Evolutionary conservation across 2,113 vertebrate species (phyloP), one percentile per base, ranked within the genome.

Genomic region (Monopterus albus): DNA sequence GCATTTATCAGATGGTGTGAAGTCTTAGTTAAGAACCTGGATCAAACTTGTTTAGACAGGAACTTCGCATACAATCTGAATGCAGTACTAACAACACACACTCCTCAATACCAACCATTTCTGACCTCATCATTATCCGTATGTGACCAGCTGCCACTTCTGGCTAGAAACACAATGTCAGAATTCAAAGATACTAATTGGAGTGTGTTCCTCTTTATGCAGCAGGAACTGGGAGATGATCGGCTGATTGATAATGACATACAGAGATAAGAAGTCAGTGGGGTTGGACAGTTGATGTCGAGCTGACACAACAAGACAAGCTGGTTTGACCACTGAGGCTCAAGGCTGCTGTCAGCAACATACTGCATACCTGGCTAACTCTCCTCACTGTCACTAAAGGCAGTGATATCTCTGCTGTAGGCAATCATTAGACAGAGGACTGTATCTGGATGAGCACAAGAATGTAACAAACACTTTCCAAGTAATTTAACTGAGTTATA

Each of bases 401-500:
- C 29, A 23, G 17, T 0, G 43, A 26, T 11, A 33, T 47, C 56
- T 43, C 51, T 26, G 2, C 13, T 23, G 46, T 17, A 42, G 76
- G 69, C 61, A 83, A 81, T 74, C 49, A 81, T 85, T 84, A 63
- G 38, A 75, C 62, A 43, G 8, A 28, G 13, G 29, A 17, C 4
- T 15, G 31, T 3, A 47, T 28, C 43, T 39, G 31, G 35, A 65
- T 14, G 14, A 75, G 21, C 14, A 33, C 17, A 6, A 31, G 15
- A 72, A 65, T 25, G 56, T 57, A 26, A 56, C 6, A 42, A 26
- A 56, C 6, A 42, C 13, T 21, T 38, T 13, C 1, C 12, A 35
- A 51, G 49, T n/a, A 18, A 23, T 26, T n/a, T 1, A 20, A 26
- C 20, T n/a, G 25, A 76, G 36, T 26, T 12, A 33, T 6, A 26